Base-by-base conservation (phyloP, 2,888 invertebrate genomes). In the Eupithecia subfuscata region DNA sequence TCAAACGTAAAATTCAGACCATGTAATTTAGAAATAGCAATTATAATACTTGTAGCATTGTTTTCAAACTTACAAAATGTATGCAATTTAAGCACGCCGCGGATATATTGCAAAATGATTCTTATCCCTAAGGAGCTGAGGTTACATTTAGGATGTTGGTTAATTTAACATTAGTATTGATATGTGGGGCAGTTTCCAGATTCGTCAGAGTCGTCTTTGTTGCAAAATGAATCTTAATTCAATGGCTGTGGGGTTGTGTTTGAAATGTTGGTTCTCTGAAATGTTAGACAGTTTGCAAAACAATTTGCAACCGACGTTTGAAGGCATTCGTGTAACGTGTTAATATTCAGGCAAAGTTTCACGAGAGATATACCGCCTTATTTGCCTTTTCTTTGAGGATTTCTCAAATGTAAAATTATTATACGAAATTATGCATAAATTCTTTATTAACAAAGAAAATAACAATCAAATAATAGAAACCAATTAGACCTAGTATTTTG, bases 261-360 rank as follows among this genome's bases (percentile, higher is more conserved):
- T 68, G n/a, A 40, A 67, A 67, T 67, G 37, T 45, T 6, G 2
- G 25, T 68, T 22, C 18, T 68, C 43, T 25, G 43, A 22, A 43
- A 64, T 80, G 75, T 79, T 78, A 81, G 82, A 86, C 86, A 88
- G 88, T 90, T 90, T 84, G 84, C 81, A 76, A 84, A 88, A 88
- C 87, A 86, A 88, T 90, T 89, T 88, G 84, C 84, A 80, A 80
- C 76, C 81, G 83, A 83, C 84, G 80, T 67, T 40, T 25, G 72
- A 56, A 69, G 45, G 70, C 45, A 16, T 76, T 40, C 73, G 69
- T 48, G 70, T 52, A 43, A 74, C 74, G 71, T 71, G 74, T 74
- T 76, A 73, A 73, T 76, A 71, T 71, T 73, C 71, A 16, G 68
- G 43, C 7, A 43, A 68, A 68, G 68, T 68, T 43, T 18, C 18